Base-by-base conservation (phyloP, 2,797 vertebrate species). In the Ambastaia sidthimunki region DNA sequence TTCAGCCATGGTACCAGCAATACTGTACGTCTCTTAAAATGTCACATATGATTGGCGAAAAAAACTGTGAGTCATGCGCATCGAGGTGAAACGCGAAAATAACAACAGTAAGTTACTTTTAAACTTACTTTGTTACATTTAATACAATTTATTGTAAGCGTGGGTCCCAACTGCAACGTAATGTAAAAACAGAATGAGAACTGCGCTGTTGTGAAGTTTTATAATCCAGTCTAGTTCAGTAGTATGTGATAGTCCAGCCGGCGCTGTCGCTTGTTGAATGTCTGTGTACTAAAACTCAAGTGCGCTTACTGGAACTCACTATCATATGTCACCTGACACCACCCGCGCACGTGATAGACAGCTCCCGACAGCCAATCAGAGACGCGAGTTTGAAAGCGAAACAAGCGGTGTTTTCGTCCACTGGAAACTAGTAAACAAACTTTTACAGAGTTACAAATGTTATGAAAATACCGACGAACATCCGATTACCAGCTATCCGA, bases 251-350 rank as follows among this genome's bases (percentile, higher is more conserved):
- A 71, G 54, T 71, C 69, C 82, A 80, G 74, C 71, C 81, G 73
- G 70, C 74, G 80, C 57, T 60, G 70, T 91, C 85, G 93, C 92
- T 91, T 93, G 93, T 93, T 93, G 93, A 91, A 93, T 92, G 72
- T 47, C 76, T 57, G 73, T 37, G 59, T 55, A 25, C 87, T 81
- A 86, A 86, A 84, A 71, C 54, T 88, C 85, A 88, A 91, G 91
- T 83, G 70, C 89, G 91, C 88, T 94, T 95, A 95, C 95, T 94
- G 94, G 93, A 95, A 95, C 93, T 92, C 94, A 94, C 92, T 92
- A 87, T 92, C 91, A 82, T 91, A 87, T 87, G 91, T 91, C 92
- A 87, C 55, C 84, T 83, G 91, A 86, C 88, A 55, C 91, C 92
- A 76, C 93, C 93, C 91, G 88, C 82, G 3, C 55, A 2, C 3